phyloP scores from a whole-genome alignment of 2,797 vertebrate species.

The Malacoctenus gilli region DNA sequence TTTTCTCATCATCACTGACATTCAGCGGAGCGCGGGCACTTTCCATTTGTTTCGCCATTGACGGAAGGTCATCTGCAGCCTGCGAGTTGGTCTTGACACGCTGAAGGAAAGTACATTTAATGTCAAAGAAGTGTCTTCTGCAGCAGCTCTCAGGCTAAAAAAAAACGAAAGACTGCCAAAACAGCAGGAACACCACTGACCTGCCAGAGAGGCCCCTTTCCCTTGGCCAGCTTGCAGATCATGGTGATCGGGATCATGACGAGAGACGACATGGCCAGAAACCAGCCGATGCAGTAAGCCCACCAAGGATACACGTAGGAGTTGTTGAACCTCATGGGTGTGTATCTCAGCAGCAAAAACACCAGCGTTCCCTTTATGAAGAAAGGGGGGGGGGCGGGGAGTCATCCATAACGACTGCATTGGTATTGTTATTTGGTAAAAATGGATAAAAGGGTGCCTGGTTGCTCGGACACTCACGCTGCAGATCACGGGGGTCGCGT shows the following conservation, averaged over 20 bases:
- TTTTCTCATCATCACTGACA: conserved; percentile 11
- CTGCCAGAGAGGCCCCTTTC: conserved; percentile 70
- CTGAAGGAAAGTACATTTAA: conserved; percentile 34
- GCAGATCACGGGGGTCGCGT: conserved; percentile 65
- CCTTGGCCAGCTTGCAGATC: conserved; percentile 63
- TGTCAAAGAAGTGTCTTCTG: conserved; percentile 8
- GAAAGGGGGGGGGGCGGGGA: too few species aligned
- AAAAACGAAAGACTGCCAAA: too few species aligned
- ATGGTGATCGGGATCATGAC: conserved; percentile 68
- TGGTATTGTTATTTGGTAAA: not conserved
- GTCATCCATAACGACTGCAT: not conserved
- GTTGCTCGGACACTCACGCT: conserved; percentile 53
- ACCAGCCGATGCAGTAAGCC: conserved; percentile 75
- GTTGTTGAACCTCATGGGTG: conserved; percentile 75
- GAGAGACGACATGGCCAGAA: conserved; percentile 69
- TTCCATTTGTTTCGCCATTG: conserved; percentile 43
- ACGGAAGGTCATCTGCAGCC: conserved; percentile 63
- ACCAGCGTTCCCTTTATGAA: conserved; percentile 66
- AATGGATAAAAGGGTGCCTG: not conserved
- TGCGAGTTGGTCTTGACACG: conserved; percentile 57
- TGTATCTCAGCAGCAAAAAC: conserved; percentile 69
- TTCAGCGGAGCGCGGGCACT: conserved; percentile 5
- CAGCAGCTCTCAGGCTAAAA: not conserved
- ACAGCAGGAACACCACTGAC: conserved; percentile 47
- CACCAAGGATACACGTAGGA: conserved; percentile 74